A percentile compares a stretch with the other conserved stretches of the same genome.
These are phyloP conservation scores for Pemphigus obesinymphae DNA, from an alignment of 1,140 invertebrate genomes.

Conservation along the genomic window DNA sequence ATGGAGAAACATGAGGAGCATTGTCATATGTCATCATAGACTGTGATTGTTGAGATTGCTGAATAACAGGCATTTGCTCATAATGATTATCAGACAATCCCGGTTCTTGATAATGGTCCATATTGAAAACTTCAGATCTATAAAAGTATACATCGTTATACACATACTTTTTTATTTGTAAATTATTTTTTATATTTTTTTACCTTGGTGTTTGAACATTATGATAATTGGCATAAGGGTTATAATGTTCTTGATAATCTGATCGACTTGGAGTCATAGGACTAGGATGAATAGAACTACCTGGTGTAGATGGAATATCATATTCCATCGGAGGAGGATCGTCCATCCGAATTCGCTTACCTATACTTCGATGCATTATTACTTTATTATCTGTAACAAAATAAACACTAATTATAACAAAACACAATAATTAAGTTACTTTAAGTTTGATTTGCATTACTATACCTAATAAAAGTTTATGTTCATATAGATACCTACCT, in stretches of 20 bases:
- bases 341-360: slow-evolving; percentile 85
- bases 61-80: slow-evolving; percentile 14
- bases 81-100: slow-evolving; percentile 23
- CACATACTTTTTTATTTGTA: background rate
- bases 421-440: background rate
- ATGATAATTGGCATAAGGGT: slow-evolving; percentile 36
- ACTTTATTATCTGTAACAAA: background rate
- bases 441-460: background rate
- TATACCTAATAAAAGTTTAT: too few species aligned
- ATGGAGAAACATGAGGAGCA: background rate
- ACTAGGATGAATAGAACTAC: slow-evolving; percentile 37
- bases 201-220: slow-evolving; percentile 38
- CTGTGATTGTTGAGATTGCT: slow-evolving; percentile 14
- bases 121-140: slow-evolving; percentile 18
- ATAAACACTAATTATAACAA: background rate
- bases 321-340: slow-evolving; percentile 79
- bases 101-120: slow-evolving; percentile 27
- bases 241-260: slow-evolving; percentile 39
- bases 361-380: slow-evolving; percentile 51
- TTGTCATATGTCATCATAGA: slow-evolving; percentile 11
- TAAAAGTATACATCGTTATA: background rate
- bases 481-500: too few species aligned
- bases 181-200: background rate
- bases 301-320: slow-evolving; percentile 54
- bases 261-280: slow-evolving; percentile 36